Conservation (phyloP, 2,113 vertebrate species). For the Myanophis thanlyinensis region DNA sequence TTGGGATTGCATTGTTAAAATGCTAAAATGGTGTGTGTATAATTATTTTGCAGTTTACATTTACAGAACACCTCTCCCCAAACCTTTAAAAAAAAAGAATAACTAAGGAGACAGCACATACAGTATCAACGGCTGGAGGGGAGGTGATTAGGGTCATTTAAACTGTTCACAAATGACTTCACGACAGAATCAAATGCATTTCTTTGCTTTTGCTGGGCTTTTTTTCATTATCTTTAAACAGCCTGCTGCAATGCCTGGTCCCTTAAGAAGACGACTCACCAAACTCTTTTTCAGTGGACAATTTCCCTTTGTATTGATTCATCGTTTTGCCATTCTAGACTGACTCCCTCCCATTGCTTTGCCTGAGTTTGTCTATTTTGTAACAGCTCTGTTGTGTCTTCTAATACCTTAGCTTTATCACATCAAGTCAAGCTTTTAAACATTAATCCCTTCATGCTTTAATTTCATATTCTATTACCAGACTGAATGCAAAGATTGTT, state of each 20-base stretch:
- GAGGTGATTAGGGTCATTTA: conserved; percentile 84
- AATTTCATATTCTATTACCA: conserved; percentile 83
- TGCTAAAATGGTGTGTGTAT: conserved; percentile 81
- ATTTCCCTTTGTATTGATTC: conserved; percentile 87
- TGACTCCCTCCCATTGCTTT: conserved; percentile 83
- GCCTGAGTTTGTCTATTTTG: conserved; percentile 81
- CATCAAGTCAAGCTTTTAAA: conserved; percentile 80
- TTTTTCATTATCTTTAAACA: conserved; percentile 78
- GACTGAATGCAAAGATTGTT: conserved; percentile 73
- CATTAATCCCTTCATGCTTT: conserved; percentile 80
- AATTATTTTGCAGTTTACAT: conserved; percentile 89
- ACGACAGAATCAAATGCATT: conserved; percentile 74
- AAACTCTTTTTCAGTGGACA: conserved; percentile 75
- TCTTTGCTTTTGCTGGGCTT: conserved; percentile 71
- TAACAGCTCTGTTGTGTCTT: conserved; percentile 72
- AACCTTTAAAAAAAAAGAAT: conserved; percentile 74
- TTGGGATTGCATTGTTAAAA: conserved; percentile 94
- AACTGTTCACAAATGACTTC: conserved; percentile 81
- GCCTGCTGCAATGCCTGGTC: conserved; percentile 60
- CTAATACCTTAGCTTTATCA: conserved; percentile 80
- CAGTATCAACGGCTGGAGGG: conserved; percentile 73
- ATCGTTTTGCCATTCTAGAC: conserved; percentile 84
- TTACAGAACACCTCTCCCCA: conserved; percentile 80
- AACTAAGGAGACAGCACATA: conserved; percentile 77
- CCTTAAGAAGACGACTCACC: conserved; percentile 73